phyloP scores from a whole-genome alignment of 92 coral and sea anemone genomes.

The Epizoanthus rinbou region DNA sequence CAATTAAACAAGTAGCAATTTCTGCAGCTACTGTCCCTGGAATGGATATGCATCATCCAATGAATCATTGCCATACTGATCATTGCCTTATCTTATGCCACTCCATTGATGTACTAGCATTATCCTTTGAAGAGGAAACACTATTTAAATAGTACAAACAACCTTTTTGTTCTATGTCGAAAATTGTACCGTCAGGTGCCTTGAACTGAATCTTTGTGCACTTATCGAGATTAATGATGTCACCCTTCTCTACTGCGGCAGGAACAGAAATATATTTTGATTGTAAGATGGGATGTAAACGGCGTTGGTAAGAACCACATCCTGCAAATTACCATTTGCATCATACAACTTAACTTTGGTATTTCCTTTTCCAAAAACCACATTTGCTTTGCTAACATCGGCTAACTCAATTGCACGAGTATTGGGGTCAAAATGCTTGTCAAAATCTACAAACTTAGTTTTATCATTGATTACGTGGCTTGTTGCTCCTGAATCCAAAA shows the following conservation, averaged over 20 bases:
- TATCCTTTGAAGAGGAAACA: background rate
- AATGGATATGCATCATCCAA: too few relatives aligned
- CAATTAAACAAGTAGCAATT: too few relatives aligned
- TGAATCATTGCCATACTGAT: too few relatives aligned
- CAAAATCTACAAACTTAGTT: slow-evolving; percentile 48
- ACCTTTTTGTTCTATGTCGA: slow-evolving; percentile 2
- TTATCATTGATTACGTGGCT: slow-evolving; percentile 50
- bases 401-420: slow-evolving; percentile 49
- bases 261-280: slow-evolving; percentile 52
- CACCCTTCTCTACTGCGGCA: slow-evolving; percentile 52
- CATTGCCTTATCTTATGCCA: slow-evolving; percentile 9
- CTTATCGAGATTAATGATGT: slow-evolving; percentile 48
- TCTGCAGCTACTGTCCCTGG: too few relatives aligned
- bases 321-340: slow-evolving; percentile 41
- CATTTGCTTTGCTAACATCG: slow-evolving; percentile 51
- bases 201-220: slow-evolving; percentile 32
- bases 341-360: slow-evolving; percentile 54
- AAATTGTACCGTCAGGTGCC: slow-evolving; percentile 37
- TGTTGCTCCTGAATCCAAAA: slow-evolving; percentile 60
- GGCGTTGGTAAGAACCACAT: slow-evolving; percentile 42
- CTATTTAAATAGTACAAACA: slow-evolving; percentile 15
- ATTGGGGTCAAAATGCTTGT: slow-evolving; percentile 37
- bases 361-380: slow-evolving; percentile 43
- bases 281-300: slow-evolving; percentile 52
- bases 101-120: background rate